Percentiles rank a stretch among this genome's conserved stretches.
phyloP scores from a whole-genome alignment of 2,113 vertebrate genomes.

The Romanogobio albipinnatus region DNA sequence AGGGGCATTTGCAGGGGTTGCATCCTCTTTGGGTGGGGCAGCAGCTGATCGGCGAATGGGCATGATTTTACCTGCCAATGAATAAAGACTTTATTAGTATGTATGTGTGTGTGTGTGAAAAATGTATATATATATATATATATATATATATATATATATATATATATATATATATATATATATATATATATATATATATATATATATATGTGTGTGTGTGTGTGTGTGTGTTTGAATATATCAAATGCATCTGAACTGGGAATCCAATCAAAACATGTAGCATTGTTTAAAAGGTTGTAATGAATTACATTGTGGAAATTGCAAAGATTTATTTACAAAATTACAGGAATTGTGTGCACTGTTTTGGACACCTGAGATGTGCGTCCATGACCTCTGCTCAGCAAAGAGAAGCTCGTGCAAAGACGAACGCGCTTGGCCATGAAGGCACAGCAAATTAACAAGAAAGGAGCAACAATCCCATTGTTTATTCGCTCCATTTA shows the following conservation, averaged over 20 bases:
- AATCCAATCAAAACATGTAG: neutral
- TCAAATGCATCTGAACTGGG: neutral
- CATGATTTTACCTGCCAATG: slow-evolving; percentile 74
- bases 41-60: slow-evolving; percentile 91
- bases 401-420: neutral
- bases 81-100: neutral
- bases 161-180: neutral
- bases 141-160: neutral
- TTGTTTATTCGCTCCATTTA: slow-evolving; percentile 12
- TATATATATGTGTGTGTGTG: too few species aligned
- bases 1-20: slow-evolving; percentile 79
- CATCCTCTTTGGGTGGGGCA: slow-evolving; percentile 85
- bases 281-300: slow-evolving; percentile 10
- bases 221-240: too few species aligned
- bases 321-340: neutral
- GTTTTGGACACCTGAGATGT: neutral
- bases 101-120: too few species aligned
- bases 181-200: too few species aligned
- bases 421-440: neutral
- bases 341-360: neutral
- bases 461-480: slow-evolving; percentile 7
- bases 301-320: neutral
- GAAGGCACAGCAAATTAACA: slow-evolving; percentile 1
- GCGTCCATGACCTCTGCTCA: neutral
- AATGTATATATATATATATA: neutral